phyloP scores from a whole-genome alignment of 2,113 vertebrate species.

The Elanoides forficatus region DNA sequence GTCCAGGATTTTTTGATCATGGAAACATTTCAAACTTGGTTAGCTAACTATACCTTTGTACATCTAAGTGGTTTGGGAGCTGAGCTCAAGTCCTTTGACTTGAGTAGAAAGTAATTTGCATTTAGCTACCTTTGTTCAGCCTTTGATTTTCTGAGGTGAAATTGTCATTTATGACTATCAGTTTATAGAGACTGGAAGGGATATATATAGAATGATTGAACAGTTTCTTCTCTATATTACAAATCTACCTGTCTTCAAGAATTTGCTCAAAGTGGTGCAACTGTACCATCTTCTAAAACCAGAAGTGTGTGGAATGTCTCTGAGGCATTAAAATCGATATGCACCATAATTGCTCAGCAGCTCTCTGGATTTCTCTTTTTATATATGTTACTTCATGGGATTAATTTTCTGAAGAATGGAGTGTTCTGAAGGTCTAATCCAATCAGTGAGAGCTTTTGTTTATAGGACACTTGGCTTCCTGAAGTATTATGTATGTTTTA shows the following conservation, averaged over 20 bases:
- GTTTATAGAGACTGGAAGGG: not conserved
- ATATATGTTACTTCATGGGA: not conserved
- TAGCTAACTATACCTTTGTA: not conserved
- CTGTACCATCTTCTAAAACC: not conserved
- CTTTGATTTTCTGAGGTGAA: not conserved
- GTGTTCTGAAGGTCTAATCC: not conserved
- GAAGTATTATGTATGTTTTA: not conserved
- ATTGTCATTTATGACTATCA: not conserved
- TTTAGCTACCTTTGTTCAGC: not conserved
- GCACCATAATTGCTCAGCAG: not conserved
- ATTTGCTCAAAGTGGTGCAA: not conserved
- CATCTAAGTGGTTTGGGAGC: not conserved
- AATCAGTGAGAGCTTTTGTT: not conserved
- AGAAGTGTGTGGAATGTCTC: not conserved
- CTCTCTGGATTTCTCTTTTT: not conserved
- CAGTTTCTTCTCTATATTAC: not conserved
- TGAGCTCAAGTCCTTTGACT: not conserved
- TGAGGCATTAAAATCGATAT: not conserved
- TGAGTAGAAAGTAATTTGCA: not conserved
- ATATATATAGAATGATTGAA: not conserved
- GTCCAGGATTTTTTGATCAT: not conserved
- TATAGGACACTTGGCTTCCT: not conserved
- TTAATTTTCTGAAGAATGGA: not conserved
- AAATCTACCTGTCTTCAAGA: not conserved
- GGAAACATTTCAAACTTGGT: not conserved